Conservation (phyloP, 2,797 vertebrate species). For the Spinus olivaceus region DNA sequence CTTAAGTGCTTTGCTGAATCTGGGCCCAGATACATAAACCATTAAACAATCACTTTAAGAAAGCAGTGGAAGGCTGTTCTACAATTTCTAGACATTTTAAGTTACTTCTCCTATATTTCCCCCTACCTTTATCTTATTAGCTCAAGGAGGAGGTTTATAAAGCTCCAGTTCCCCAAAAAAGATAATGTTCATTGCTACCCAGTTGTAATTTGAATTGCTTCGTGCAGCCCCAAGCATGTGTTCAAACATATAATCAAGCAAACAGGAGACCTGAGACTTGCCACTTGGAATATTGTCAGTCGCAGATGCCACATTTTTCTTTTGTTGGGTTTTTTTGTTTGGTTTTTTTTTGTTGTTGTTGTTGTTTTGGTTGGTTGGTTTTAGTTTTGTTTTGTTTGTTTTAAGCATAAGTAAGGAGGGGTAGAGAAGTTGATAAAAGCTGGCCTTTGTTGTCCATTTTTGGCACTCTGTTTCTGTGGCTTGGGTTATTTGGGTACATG, state of each 20-base stretch:
- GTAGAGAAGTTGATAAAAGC: not conserved
- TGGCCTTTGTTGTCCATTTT: not conserved
- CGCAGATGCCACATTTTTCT: conserved; percentile 3
- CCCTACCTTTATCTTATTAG: conserved; percentile 19
- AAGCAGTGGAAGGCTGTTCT: conserved; percentile 29
- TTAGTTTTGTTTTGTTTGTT: not conserved
- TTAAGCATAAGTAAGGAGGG: not conserved
- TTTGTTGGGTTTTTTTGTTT: not conserved
- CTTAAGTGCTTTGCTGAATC: conserved; percentile 65
- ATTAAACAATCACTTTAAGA: conserved; percentile 62
- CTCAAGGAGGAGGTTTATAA: conserved; percentile 59
- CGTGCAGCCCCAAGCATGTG: conserved; percentile 41
- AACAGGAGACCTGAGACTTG: conserved; percentile 31
- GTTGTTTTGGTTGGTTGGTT: not conserved
- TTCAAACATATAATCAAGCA: conserved; percentile 50
- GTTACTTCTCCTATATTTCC: not conserved
- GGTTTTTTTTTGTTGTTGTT: not conserved
- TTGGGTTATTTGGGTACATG: not conserved
- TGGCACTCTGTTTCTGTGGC: not conserved
- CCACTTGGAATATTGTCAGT: conserved; percentile 36
- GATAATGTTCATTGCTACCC: not conserved
- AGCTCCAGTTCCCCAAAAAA: conserved; percentile 39
- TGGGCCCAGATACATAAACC: conserved; percentile 61
- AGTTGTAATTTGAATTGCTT: conserved; percentile 59
- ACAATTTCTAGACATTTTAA: conserved; percentile 57